These are phyloP conservation scores for Watsonalla cultraria DNA, from an alignment of 2,888 invertebrate genomes.

Conservation along the genomic window DNA sequence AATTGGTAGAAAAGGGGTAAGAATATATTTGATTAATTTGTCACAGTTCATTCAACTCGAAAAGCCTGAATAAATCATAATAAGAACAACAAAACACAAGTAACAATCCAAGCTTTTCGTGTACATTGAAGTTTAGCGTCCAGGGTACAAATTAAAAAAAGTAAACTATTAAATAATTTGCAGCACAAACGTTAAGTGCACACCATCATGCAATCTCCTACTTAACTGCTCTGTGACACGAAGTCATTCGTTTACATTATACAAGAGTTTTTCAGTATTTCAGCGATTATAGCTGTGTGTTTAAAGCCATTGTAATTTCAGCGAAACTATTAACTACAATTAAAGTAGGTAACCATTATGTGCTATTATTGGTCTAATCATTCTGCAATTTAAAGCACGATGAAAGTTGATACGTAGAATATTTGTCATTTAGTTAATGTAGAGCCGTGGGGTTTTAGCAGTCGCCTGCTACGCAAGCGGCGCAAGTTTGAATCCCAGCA, in stretches of 20 bases:
- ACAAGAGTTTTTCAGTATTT: conserved; percentile 7
- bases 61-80: neutral
- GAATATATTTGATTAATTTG: neutral
- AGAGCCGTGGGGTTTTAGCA: no score
- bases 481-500: no score
- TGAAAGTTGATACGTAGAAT: no score
- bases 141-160: conserved; percentile 19
- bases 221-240: conserved; percentile 11
- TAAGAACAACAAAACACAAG: neutral
- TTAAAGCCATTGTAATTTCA: conserved; percentile 7
- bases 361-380: neutral
- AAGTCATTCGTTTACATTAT: conserved; percentile 7
- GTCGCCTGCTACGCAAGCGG: no score
- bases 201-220: conserved; percentile 38
- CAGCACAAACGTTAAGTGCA: conserved; percentile 36
- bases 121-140: neutral
- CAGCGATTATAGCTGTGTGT: conserved; percentile 10
- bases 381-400: no score
- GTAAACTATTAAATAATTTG: conserved; percentile 47
- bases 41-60: neutral
- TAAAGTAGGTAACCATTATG: neutral
- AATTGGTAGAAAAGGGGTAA: no score
- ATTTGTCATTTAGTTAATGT: no score
- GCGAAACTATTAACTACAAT: neutral
- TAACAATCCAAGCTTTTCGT: neutral